Evolutionary conservation across 2,888 invertebrate genomes (phyloP).

Genomic region (Schrankia costaestrigalis): DNA sequence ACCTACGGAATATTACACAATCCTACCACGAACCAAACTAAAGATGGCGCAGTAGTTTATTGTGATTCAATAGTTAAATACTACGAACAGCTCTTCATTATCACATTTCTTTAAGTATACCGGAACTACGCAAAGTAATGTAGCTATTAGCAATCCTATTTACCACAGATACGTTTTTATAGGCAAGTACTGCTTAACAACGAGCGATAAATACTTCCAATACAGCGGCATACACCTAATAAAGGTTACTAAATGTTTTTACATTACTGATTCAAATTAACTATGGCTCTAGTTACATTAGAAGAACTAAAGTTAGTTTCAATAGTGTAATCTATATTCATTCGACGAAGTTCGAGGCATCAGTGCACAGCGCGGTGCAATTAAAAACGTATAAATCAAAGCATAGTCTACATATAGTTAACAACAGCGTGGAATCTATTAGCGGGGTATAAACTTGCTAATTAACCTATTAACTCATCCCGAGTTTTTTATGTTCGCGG

Average conservation of each 20-base stretch:
- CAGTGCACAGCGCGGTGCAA: slow-evolving; percentile 42
- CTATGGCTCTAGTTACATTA: slow-evolving; percentile 21
- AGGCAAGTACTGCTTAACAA: slow-evolving; percentile 32
- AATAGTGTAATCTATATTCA: slow-evolving; percentile 47
- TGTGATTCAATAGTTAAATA: slow-evolving; percentile 17
- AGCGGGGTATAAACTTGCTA: slow-evolving; percentile 22
- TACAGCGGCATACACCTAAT: slow-evolving; percentile 26
- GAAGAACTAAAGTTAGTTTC: slow-evolving; percentile 29
- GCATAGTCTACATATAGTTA: slow-evolving; percentile 25
- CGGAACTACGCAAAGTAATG: slow-evolving; percentile 28
- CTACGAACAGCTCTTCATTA: slow-evolving; percentile 21
- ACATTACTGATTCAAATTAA: slow-evolving; percentile 32
- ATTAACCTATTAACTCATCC: slow-evolving; percentile 19
- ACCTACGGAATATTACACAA: too few relatives aligned
- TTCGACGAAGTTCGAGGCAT: slow-evolving; percentile 33
- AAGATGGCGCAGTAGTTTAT: slow-evolving; percentile 2
- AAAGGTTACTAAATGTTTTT: slow-evolving; percentile 34
- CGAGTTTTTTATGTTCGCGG: too few relatives aligned
- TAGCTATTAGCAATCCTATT: slow-evolving; percentile 34
- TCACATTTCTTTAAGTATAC: slow-evolving; percentile 25
- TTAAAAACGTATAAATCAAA: slow-evolving; percentile 66
- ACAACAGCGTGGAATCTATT: slow-evolving; percentile 26
- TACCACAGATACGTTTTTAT: slow-evolving; percentile 33
- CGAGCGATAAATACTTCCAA: slow-evolving; percentile 30
- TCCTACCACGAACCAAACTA: too few relatives aligned